These are phyloP conservation scores for Penaeus chinensis DNA, from an alignment of 1,140 invertebrate species.

Conservation along the genomic window DNA sequence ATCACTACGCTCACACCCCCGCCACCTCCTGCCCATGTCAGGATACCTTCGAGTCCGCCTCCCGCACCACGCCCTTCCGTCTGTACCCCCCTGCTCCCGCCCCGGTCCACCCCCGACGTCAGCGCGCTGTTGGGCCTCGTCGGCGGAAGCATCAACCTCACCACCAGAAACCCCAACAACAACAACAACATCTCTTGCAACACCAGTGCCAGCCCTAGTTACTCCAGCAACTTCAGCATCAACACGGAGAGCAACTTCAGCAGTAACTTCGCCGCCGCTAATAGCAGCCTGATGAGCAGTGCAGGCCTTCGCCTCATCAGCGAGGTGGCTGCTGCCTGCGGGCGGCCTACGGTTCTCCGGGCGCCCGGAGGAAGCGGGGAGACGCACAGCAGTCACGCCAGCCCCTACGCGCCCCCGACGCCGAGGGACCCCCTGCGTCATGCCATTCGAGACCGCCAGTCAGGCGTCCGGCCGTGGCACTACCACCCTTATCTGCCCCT, in stretches of 20 bases:
- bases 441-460: slow-evolving; percentile 40
- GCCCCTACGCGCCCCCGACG: slow-evolving; percentile 47
- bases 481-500: slow-evolving; percentile 50
- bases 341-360: slow-evolving; percentile 44
- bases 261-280: background rate
- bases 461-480: slow-evolving; percentile 39
- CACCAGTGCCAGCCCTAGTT: background rate
- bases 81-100: background rate
- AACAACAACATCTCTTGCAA: background rate
- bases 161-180: slow-evolving; percentile 13
- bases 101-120: slow-evolving; percentile 31
- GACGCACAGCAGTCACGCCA: slow-evolving; percentile 13
- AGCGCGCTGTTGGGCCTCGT: slow-evolving; percentile 26
- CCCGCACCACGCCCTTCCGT: background rate
- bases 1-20: too few relatives aligned
- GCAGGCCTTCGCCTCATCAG: slow-evolving; percentile 49
- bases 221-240: background rate
- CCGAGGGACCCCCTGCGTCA: slow-evolving; percentile 36
- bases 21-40: too few relatives aligned
- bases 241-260: background rate
- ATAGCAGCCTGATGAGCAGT: slow-evolving; percentile 45
- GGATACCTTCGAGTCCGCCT: background rate
- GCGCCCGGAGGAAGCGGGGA: slow-evolving; percentile 29
- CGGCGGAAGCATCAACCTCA: slow-evolving; percentile 30
- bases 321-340: slow-evolving; percentile 50